Evolutionary conservation across 2,888 invertebrate species (phyloP), one percentile per base, ranked within the genome.

Genomic region (Petrophora chlorosata): DNA sequence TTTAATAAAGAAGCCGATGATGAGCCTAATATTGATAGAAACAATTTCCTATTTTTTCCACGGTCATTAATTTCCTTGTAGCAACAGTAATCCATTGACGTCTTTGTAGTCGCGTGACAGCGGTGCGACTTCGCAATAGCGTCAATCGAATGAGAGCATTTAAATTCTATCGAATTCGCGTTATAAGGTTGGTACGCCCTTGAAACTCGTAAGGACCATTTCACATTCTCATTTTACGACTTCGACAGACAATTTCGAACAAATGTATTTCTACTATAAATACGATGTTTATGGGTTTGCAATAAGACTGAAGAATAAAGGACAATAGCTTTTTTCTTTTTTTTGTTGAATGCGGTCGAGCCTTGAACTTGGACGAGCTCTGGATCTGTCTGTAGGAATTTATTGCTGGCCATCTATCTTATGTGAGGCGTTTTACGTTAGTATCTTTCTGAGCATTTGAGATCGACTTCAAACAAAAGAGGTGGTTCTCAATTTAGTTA

Each of bases 341-440:
- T 67, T 63, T 61, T 52, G 52, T 57, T 32, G 39, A 36, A 50
- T 61, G 39, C 56, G 47, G 42, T 30, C 33, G 44, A 42, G 34
- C 15, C 59, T 64, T 56, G 42, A 59, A 61, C 69, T 65, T 62
- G 65, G 65, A 64, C 64, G 60, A 49, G 40, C 43, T 62, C 53
- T 50, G 45, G 50, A 61, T 61, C 61, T 42, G 60, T 63, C 66
- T 63, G 58, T 54, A 58, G 60, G 67, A 64, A 73, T 70, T 69
- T 70, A 72, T 71, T 61, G 61, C 45, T 45, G 22, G 40, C 42
- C 46, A 61, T 59, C 59, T 56, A 56, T 60, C 44, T 46, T 35
- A 16, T 10, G 14, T 36, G 3, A 26, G n/a, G 12, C 10, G 5
- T 2, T 33, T 17, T 17, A n/a, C 17, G 30, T 16, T 15, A 5